These are phyloP conservation scores for Harpagifer antarcticus DNA, from an alignment of 2,797 vertebrate genomes.

Conservation along the genomic window DNA sequence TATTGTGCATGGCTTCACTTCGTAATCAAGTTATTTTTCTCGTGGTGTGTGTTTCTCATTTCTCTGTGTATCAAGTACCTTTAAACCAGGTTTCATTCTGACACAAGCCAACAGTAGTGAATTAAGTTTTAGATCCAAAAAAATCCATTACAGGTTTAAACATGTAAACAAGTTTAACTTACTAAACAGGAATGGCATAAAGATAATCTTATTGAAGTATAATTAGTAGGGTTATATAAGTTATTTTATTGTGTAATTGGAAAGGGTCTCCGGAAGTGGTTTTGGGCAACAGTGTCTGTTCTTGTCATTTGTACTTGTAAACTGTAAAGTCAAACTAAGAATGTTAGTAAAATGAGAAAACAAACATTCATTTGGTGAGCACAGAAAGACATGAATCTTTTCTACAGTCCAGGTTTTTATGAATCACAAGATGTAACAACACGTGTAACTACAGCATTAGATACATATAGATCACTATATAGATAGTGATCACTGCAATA, in stretches of 20 bases:
- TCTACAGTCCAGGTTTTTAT: constrained; percentile 40
- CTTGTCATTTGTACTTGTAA: too few species aligned
- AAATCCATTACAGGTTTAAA: not conserved
- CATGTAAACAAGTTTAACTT: not conserved
- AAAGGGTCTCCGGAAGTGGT: too few species aligned
- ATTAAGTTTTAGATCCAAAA: not conserved
- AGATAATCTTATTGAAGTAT: too few species aligned
- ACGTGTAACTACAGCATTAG: constrained; percentile 66
- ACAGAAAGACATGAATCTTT: constrained; percentile 16
- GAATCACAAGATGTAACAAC: constrained; percentile 23
- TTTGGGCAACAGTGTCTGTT: too few species aligned
- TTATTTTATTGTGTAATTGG: too few species aligned
- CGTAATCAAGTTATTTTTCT: not conserved
- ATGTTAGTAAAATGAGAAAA: too few species aligned
- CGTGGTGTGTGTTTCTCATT: not conserved
- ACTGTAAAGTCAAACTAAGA: too few species aligned
- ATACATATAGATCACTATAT: constrained; percentile 7
- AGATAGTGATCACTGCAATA: constrained; percentile 54
- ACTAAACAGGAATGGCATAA: too few species aligned
- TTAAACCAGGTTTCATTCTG: not conserved
- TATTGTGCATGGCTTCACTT: not conserved
- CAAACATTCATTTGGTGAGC: constrained; percentile 25
- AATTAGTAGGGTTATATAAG: too few species aligned
- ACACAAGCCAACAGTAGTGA: not conserved
- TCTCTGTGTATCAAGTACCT: not conserved